Evolutionary conservation across 2,113 vertebrate genomes (phyloP).

Genomic region (Cyprinodon tularosa): DNA sequence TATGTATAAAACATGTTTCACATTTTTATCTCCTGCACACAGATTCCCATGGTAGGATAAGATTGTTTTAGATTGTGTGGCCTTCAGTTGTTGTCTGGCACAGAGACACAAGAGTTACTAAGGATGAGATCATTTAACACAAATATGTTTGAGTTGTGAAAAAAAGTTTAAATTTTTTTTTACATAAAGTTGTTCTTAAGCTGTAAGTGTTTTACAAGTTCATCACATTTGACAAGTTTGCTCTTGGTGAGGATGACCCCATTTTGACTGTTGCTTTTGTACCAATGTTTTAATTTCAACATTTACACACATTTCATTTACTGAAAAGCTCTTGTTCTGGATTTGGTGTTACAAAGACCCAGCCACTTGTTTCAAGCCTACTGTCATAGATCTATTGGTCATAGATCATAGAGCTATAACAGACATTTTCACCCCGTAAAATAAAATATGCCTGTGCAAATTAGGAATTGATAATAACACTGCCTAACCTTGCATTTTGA

Average conservation of each 20-base stretch:
- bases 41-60: neutral
- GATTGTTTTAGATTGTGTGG: conserved; percentile 17
- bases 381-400: too few relatives aligned
- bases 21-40: conserved; percentile 18
- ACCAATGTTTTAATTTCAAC: neutral
- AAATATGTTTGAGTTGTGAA: neutral
- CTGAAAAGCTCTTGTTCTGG: neutral
- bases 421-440: too few relatives aligned
- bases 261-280: neutral
- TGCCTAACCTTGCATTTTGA: too few relatives aligned
- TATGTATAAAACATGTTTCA: conserved; percentile 15
- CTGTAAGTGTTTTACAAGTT: neutral
- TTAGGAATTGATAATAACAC: too few relatives aligned
- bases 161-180: neutral
- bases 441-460: too few relatives aligned
- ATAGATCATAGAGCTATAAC: too few relatives aligned
- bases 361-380: neutral
- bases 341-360: neutral
- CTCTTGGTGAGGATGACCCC: neutral
- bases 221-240: neutral
- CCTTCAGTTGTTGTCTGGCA: conserved; percentile 35
- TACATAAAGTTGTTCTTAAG: neutral
- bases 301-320: conserved; percentile 2
- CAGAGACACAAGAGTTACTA: neutral
- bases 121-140: conserved; percentile 19